Evolutionary conservation across 2,113 vertebrate genomes (phyloP), one percentile per base, ranked within the genome.

Genomic region (Phylloscopus trochilus): DNA sequence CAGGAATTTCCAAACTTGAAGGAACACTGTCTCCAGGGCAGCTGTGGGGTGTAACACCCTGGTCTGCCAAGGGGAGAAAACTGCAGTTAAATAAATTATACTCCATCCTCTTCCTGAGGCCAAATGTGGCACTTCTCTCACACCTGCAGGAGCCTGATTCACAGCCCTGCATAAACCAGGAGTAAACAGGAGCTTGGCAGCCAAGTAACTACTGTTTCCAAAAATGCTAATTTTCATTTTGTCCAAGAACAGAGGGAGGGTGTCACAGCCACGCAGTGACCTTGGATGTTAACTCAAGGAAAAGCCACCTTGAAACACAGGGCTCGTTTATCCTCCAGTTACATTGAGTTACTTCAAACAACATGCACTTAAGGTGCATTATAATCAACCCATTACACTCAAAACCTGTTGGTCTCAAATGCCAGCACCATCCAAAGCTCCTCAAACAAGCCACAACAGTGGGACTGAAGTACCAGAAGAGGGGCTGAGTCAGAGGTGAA

Each of bases 401-500:
- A 27, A 49, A 69, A 27, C 41, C n/a, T n/a, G 35, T 10, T 60
- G 37, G 44, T 47, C 62, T 78, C 3, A 0, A 67, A 22, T 28
- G 51, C 55, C 37, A 52, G 23, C 59, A 46, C 43, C 56, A 27
- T 1, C 31, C 83, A 53, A 28, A 43, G 37, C 66, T 68, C 39
- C 76, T 92, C 80, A 27, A 27, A 47, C 37, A 17, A 56, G 37
- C 53, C 51, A 10, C 0, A 0, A 3, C 4, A 0, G 35, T 6
- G 41, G n/a, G 23, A 31, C 49, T 27, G 44, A 64, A 46, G 67
- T 26, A 53, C 21, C 33, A 5, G 2, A 33, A 33, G 64, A 58
- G 86, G 67, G 35, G 44, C 53, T 27, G 51, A 83, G 87, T 4
- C 69, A n/a, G 47, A 41, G 53, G 21, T 3, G 1, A 80, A 76